Base-by-base conservation (phyloP, 2,797 vertebrate species). In the Oryzias sinensis region DNA sequence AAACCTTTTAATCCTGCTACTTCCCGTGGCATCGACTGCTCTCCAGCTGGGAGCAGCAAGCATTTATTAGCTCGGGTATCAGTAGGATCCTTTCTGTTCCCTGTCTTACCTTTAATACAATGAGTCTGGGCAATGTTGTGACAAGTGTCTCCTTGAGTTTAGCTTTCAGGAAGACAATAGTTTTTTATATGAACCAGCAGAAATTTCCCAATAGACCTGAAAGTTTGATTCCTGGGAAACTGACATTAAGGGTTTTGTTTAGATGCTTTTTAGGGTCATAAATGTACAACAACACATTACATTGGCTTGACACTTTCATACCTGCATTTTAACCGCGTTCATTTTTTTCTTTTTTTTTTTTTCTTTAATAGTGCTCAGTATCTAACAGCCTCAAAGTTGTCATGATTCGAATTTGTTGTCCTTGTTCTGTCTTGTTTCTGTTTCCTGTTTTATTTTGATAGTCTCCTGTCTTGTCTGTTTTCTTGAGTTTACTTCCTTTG, bases 1-100 rank as follows among this genome's bases (percentile, higher is more conserved):
- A 80, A 83, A 80, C 79, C 83, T 87, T 83, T 85, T 82, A 70
- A 74, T 81, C 76, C 60, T 27, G 56, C 67, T 57, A 80, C 72
- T 62, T 70, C 71, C 69, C 81, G 72, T 77, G 68, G 77, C 58
- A 65, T 18, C 74, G 76, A 73, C 76, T 76, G 46, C 29, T 70
- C 70, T 84, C 79, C 81, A 81, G 74, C 86, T 72, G 82, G n/a
- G 79, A 82, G 69, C 66, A 69, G 71, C 59, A 68, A 80, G 71
- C 71, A 58, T 83, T 82, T 82, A 83, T 80, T 81, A 85, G 80
- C 76, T 80, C 49, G 62, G 53, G 70, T 84, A 74, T 82, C 83
- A 80, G 82, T 74, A 46, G 74, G 79, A 75, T 43, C 70, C 72
- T 65, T 48, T 50, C 29, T 29, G 72, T 73, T 80, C 63, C 56